A percentile compares a stretch with the other conserved stretches of the same genome.
Evolutionary conservation across 2,888 invertebrate genomes (phyloP).

Genomic region (Ichneumoninae sp.): DNA sequence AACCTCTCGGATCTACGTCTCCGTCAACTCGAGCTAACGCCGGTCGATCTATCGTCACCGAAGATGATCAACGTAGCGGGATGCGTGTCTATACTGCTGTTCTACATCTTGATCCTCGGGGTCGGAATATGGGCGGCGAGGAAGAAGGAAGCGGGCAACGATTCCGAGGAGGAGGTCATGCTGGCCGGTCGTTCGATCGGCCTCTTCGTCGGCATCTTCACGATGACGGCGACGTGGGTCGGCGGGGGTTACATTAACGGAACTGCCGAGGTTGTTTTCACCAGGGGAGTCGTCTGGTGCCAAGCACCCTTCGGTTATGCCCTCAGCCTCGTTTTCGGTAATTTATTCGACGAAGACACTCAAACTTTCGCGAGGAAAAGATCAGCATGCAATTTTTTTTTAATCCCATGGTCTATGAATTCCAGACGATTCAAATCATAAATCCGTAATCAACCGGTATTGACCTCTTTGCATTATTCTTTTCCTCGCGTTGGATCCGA

Average conservation of each 20-base stretch:
- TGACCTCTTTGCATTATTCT: neutral
- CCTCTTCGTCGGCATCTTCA: slow-evolving; percentile 98
- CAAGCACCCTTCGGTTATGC: slow-evolving; percentile 99
- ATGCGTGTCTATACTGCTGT: slow-evolving; percentile 96
- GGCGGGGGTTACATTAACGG: slow-evolving; percentile 99
- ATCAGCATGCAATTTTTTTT: neutral
- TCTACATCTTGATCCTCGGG: slow-evolving; percentile 97
- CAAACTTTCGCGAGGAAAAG: neutral
- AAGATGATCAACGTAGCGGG: slow-evolving; percentile 97
- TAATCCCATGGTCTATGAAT: neutral
- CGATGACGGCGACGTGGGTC: slow-evolving; percentile 99
- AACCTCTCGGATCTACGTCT: slow-evolving; percentile 80
- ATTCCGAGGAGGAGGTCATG: slow-evolving; percentile 99
- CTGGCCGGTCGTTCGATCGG: slow-evolving; percentile 98
- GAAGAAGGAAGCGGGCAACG: slow-evolving; percentile 95
- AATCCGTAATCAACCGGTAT: neutral
- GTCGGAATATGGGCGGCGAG: slow-evolving; percentile 99
- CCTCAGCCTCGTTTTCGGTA: slow-evolving; percentile 96
- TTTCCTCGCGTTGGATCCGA: neutral
- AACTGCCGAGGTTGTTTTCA: slow-evolving; percentile 98
- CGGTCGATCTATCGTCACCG: slow-evolving; percentile 80
- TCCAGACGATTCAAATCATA: neutral
- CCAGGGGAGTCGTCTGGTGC: slow-evolving; percentile 97
- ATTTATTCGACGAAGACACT: slow-evolving; percentile 69
- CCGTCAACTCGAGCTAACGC: slow-evolving; percentile 81